Evolutionary conservation across 1,140 invertebrate genomes (phyloP), one percentile per base, ranked within the genome.

Genomic region (Diachasmimorpha longicaudata): DNA sequence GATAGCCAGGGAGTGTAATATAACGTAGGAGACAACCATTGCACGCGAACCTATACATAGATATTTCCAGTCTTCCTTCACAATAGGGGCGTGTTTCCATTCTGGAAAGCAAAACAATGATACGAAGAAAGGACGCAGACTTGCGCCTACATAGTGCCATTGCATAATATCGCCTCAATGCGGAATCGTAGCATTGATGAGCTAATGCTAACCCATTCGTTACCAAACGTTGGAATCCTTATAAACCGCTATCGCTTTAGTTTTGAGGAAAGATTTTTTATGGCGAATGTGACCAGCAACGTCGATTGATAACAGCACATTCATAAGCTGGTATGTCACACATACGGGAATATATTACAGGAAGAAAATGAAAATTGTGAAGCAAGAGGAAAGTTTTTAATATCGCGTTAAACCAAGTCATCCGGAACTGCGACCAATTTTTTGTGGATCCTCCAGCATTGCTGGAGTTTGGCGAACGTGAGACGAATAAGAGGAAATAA

Each of bases 61-160:
- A 36, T 37, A 58, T 75, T 67, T 52, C 19, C 67, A 21, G n/a
- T 75, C 4, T 39, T 58, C 21, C 48, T 39, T 31, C 67, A 75
- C 66, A 75, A 75, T 75, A 52, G 66, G 31, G 74, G 67, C 66
- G 66, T n/a, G n/a, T 58, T 19, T 58, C 21, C 52, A 58, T 58
- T 58, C 19, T 58, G n/a, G 37, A 39, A 39, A 63, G 71, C 63
- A 39, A 39, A 67, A 68, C 16, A 67, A 68, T 10, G 37, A 23
- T 36, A 31, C 23, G 63, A 13, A n/a, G 42, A 70, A 70, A 44
- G 37, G 69, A 70, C 44, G 23, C 37, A 70, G 42, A 70, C 14
- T 58, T 58, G 52, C 52, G 8, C n/a, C 52, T 16, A 6, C 31
- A 31, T 3, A 2, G 31, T 46, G 16, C 52, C 6, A 21, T 58